A percentile compares a stretch with the other conserved stretches of the same genome.
Evolutionary conservation across 2,113 vertebrate genomes (phyloP).

Genomic region (Ascaphus truei): DNA sequence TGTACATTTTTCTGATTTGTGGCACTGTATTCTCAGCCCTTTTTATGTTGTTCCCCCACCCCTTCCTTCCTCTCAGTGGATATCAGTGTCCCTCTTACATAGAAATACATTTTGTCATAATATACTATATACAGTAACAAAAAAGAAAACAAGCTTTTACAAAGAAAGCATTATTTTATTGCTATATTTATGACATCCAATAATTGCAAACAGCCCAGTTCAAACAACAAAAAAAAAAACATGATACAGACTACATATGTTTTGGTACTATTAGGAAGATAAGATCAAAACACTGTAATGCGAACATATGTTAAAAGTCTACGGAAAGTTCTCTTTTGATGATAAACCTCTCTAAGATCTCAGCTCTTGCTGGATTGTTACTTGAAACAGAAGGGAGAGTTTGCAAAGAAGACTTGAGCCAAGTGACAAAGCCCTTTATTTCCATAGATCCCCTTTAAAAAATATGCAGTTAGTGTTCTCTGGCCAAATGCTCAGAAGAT

Average conservation of each 20-base stretch:
- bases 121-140: too few relatives aligned
- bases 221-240: conserved; percentile 17
- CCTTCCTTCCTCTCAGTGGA: too few relatives aligned
- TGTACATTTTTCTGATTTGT: too few relatives aligned
- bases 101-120: too few relatives aligned
- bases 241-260: conserved; percentile 9
- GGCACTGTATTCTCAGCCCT: too few relatives aligned
- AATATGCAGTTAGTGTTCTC: neutral
- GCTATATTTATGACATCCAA: too few relatives aligned
- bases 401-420: conserved; percentile 26
- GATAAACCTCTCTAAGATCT: conserved; percentile 23
- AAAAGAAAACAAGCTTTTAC: too few relatives aligned
- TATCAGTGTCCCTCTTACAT: too few relatives aligned
- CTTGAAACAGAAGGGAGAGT: conserved; percentile 22
- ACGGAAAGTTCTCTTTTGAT: too few relatives aligned
- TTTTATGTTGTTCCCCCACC: too few relatives aligned
- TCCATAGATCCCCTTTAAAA: conserved; percentile 11
- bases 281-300: conserved; percentile 32
- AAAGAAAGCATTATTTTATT: too few relatives aligned
- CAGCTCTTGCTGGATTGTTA: conserved; percentile 29
- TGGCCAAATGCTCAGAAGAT: conserved; percentile 7
- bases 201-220: conserved; percentile 27
- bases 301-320: conserved; percentile 26
- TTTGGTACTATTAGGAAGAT: conserved; percentile 27
- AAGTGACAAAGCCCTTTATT: conserved; percentile 21